A percentile compares a stretch with the other conserved stretches of the same genome.
Evolutionary conservation across 2,113 vertebrate genomes (phyloP).

Genomic region (Hippocampus barbouri): DNA sequence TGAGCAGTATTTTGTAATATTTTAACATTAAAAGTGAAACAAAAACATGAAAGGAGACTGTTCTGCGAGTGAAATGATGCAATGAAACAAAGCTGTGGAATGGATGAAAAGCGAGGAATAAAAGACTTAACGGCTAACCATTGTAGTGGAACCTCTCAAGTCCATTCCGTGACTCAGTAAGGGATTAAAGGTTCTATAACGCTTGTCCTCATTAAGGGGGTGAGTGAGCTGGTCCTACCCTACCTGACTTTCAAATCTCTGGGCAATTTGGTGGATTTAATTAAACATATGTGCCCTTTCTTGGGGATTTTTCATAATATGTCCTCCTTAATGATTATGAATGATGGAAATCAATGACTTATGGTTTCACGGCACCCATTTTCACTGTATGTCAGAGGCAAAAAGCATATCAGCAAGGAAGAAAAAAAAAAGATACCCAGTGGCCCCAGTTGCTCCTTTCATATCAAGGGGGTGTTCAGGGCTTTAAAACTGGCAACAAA

Average conservation of each 20-base stretch:
- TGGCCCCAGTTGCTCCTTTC: conserved; percentile 31
- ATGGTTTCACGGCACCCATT: not conserved
- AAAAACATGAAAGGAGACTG: not conserved
- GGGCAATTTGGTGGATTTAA: no score
- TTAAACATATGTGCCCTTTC: no score
- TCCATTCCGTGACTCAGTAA: not conserved
- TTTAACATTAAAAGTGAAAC: not conserved
- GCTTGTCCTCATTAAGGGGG: not conserved
- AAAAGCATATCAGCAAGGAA: conserved; percentile 18
- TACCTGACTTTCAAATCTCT: no score
- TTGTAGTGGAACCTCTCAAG: not conserved
- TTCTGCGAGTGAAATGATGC: conserved; percentile 16
- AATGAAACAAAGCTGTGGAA: not conserved
- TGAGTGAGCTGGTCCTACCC: no score
- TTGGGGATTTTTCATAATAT: no score
- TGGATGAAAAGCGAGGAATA: not conserved
- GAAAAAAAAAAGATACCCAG: not conserved
- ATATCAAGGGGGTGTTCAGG: conserved; percentile 37
- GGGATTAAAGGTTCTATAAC: not conserved
- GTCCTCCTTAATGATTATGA: no score
- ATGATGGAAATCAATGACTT: not conserved
- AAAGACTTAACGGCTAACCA: conserved; percentile 8
- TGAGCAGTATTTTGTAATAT: not conserved
- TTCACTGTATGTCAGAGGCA: not conserved
- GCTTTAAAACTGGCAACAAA: conserved; percentile 19